Evolutionary conservation across 2,113 vertebrate species (phyloP), one percentile per base, ranked within the genome.

Genomic region (Stegostoma tigrinum): DNA sequence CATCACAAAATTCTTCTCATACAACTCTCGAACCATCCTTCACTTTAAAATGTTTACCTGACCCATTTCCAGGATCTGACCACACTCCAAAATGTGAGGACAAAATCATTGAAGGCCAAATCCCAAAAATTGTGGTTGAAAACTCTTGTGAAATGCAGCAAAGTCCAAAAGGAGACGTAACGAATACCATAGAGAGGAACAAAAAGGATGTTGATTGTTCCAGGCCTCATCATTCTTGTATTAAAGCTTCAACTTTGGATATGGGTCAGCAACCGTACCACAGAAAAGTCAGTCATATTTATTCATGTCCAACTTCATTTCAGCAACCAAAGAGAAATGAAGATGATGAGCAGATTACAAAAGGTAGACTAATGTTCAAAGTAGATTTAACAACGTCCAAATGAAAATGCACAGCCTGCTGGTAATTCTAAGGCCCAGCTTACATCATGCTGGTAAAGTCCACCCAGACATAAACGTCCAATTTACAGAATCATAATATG

Each of bases 401-500:
- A 38, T 93, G 34, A 93, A 38, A 93, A 17, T 34, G 5, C n/a
- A 93, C 61, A 66, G 89, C 61, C 89, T 93, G 61, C 64, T 61
- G 89, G 30, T 64, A 91, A 64, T 90, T 66, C 89, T 93, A 64
- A 93, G n/a, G 17, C 34, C 34, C 61, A 38, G 89, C 66, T 93
- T 93, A 38, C 89, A 93, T 5, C 61, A n/a, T 93, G 89, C 61
- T 93, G 61, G 6, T 93, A 66, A 38, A 23, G 17, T 66, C 89
- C 89, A 66, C 67, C 66, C 66, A 64, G 34, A 91, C 61, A 93
- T 67, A 93, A 66, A 93, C 38, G 89, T 93, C 61, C 15, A 93
- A 93, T 93, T 48, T 93, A 93, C n/a, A 19, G 19, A 38, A 19
- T 93, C 34, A n/a, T 66, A 93, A 93, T 61, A 61, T 93, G 89